Evolutionary conservation across 2,888 invertebrate species (phyloP), one percentile per base, ranked within the genome.

Genomic region (Drosophila fungiperda): DNA sequence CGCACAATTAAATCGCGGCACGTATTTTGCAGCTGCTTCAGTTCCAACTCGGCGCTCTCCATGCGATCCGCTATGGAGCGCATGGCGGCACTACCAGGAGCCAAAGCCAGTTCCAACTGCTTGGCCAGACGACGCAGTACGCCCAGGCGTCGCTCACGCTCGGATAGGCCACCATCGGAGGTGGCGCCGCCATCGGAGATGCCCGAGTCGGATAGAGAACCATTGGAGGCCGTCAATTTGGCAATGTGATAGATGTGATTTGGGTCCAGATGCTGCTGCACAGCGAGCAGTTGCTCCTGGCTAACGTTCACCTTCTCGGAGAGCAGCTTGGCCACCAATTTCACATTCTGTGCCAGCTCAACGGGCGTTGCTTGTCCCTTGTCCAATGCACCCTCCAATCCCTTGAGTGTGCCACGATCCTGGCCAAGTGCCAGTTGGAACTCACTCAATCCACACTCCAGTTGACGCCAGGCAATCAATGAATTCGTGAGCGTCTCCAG

Each of bases 151-250:
- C 95, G 94, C 91, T 96, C 96, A 36, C 96, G 94, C 91, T 96
- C 96, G 3, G 93, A 93, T 5, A 93, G 72, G 64, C 96, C 96
- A 76, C 96, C 96, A 86, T 96, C 95, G 12, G 95, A 96, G 66
- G 96, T 96, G 86, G 96, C 95, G 82, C 96, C 96, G 81, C 96
- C 96, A 91, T 96, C 96, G 12, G 96, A 96, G 78, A 96, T 96
- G 57, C 96, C 96, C 73, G 96, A 96, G 92, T 96, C 96, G 2
- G 96, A 96, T 62, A 95, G 93, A 1, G 96, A 96, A 38, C 95
- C 95, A 83, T 93, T 93, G 9, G 93, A 93, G 58, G 93, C 92
- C 17, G 93, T 92, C 61, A 92, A 92, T 82, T 93, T 93, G 70
- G 93, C 90, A 63, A 93, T 93, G 64, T 92, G 90, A 59, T 92